These are phyloP conservation scores for Bostrychus sinensis DNA, from an alignment of 2,113 vertebrate genomes.

Conservation along the genomic window DNA sequence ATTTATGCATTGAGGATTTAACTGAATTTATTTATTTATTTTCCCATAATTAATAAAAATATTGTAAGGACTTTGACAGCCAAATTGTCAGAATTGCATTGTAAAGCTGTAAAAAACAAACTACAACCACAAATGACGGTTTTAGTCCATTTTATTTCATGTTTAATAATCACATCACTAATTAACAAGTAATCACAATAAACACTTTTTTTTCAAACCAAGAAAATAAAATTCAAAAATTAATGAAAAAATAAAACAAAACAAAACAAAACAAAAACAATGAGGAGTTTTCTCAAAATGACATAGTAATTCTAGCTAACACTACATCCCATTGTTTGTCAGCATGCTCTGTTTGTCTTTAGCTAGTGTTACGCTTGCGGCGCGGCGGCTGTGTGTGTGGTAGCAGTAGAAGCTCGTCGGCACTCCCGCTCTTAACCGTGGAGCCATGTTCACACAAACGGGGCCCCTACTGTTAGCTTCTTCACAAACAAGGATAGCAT, in stretches of 20 bases:
- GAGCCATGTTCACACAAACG: constrained; percentile 50
- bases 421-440: constrained; percentile 35
- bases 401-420: constrained; percentile 43
- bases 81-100: no score
- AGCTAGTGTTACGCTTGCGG: constrained; percentile 59
- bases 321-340: constrained; percentile 62
- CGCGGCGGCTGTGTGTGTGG: constrained; percentile 35
- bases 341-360: constrained; percentile 65
- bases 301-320: constrained; percentile 63
- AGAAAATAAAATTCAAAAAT: constrained; percentile 65
- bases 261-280: constrained; percentile 44
- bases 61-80: no score
- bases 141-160: constrained; percentile 78
- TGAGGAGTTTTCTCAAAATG: constrained; percentile 60
- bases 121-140: background rate
- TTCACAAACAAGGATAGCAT: constrained; percentile 35
- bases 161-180: constrained; percentile 85
- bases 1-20: no score
- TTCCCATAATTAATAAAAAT: no score
- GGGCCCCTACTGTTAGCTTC: constrained; percentile 37
- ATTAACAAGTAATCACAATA: constrained; percentile 83
- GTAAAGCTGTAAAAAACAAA: no score
- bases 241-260: constrained; percentile 54
- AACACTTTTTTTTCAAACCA: constrained; percentile 75
- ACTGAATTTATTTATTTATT: no score